Evolutionary conservation across 1,140 invertebrate genomes (phyloP).

Genomic region (Microplitis mediator): DNA sequence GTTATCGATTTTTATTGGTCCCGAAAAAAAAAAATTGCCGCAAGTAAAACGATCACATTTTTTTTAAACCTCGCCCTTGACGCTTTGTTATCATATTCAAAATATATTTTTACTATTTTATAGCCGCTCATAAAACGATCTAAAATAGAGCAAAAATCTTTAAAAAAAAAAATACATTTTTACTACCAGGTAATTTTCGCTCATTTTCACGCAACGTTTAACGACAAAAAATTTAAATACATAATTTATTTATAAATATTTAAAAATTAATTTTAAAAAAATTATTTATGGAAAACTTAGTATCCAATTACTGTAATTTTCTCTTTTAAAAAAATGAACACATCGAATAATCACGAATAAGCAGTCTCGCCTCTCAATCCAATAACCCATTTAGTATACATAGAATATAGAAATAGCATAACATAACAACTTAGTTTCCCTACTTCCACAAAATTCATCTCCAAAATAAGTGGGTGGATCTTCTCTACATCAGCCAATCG

Average conservation of each 20-base stretch:
- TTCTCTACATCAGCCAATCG: background rate
- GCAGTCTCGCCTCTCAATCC: background rate
- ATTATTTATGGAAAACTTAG: no score
- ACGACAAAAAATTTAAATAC: no score
- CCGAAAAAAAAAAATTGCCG: no score
- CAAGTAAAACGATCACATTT: constrained; percentile 10
- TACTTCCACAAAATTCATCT: no score
- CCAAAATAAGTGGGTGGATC: background rate
- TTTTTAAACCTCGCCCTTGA: background rate
- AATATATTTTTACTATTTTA: background rate
- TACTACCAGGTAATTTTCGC: background rate
- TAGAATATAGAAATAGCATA: background rate
- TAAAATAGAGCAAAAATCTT: constrained; percentile 50
- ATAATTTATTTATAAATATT: no score
- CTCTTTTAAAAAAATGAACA: constrained; percentile 18
- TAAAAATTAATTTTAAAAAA: no score
- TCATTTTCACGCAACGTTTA: background rate
- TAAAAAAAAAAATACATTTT: constrained; percentile 6
- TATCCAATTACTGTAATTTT: background rate
- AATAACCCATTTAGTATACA: background rate
- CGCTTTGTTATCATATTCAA: background rate
- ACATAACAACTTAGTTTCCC: background rate
- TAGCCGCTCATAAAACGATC: constrained; percentile 41
- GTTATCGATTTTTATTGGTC: constrained; percentile 5
- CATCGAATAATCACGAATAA: constrained; percentile 27